Evolutionary conservation across 2,113 vertebrate genomes (phyloP), one percentile per base, ranked within the genome.

Genomic region (Melospiza melodia): DNA sequence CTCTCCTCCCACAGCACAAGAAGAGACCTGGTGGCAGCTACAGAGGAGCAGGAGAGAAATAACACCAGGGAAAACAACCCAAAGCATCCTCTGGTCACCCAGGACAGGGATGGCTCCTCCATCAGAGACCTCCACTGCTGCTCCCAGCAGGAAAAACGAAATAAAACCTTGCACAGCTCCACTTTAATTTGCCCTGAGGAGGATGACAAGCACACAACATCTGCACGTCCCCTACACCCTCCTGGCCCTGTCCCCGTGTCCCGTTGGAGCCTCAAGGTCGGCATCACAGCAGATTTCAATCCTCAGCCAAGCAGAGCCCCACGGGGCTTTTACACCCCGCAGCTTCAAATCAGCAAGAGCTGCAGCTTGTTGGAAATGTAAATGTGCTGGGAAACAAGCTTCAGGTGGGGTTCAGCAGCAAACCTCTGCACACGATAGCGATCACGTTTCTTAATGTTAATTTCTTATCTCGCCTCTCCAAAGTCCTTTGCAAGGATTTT

Each of bases 401-500:
- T 90, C 78, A 33, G 78, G 28, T 58, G 51, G 61, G 33, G 25
- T 67, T 87, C 57, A 11, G 85, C 67, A 27, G 90, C 57, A 89
- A 95, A 77, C 57, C 92, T 65, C 83, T 37, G 79, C 52, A 1
- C 12, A 27, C 0, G 49, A 93, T 72, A 95, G 65, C 10, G 1
- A 94, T 94, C 69, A 1, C 3, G 0, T 46, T 92, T 28, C 85
- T 74, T 35, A 49, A 92, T n/a, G 79, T 65, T 96, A 78, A 94
- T 91, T 95, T 85, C 94, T 95, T 96, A 96, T 97, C 95, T 95
- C 72, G 30, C 85, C 92, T 93, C 94, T 90, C 79, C 83, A 72
- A 95, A 96, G 85, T 69, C 86, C 80, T 82, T 35, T 15, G 78
- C 87, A 22, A 84, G 77, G 88, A 76, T 91, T 94, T 96, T 78